These are phyloP conservation scores for Amblyopsis hoosieri DNA, from an alignment of 2,797 vertebrate species.

Conservation along the genomic window DNA sequence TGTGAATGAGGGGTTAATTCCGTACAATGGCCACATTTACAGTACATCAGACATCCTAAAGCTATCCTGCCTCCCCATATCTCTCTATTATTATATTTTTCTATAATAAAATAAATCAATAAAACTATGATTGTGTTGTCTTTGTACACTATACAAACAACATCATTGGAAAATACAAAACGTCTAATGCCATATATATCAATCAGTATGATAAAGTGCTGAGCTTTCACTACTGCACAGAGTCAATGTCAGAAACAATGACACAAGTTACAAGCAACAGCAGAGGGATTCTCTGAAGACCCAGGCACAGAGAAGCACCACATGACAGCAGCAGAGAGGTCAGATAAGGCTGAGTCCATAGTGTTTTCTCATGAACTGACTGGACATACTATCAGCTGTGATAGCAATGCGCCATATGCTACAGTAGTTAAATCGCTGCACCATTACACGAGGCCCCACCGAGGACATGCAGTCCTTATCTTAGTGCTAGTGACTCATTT, in stretches of 20 bases:
- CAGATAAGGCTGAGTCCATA: neutral
- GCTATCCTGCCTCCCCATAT: too few species aligned
- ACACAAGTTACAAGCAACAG: conserved; percentile 25
- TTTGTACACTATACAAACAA: too few species aligned
- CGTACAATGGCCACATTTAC: too few species aligned
- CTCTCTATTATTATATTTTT: too few species aligned
- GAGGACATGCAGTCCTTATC: conserved; percentile 9
- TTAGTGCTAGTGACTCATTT: conserved; percentile 20
- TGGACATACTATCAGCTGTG: conserved; percentile 5
- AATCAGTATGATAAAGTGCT: neutral
- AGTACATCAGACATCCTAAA: too few species aligned
- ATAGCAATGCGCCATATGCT: neutral
- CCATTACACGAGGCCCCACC: neutral
- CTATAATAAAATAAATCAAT: too few species aligned
- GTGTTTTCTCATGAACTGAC: neutral
- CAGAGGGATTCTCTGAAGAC: conserved; percentile 1
- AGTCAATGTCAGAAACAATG: conserved; percentile 25
- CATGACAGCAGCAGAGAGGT: conserved; percentile 3
- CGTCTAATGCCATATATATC: too few species aligned
- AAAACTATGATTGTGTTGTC: too few species aligned
- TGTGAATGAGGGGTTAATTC: too few species aligned
- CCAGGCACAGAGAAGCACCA: conserved; percentile 2
- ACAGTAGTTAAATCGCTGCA: neutral
- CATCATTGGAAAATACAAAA: too few species aligned
- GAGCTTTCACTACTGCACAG: neutral